phyloP scores from a whole-genome alignment of 2,888 invertebrate genomes.

The Cryptocephalus moraei region DNA sequence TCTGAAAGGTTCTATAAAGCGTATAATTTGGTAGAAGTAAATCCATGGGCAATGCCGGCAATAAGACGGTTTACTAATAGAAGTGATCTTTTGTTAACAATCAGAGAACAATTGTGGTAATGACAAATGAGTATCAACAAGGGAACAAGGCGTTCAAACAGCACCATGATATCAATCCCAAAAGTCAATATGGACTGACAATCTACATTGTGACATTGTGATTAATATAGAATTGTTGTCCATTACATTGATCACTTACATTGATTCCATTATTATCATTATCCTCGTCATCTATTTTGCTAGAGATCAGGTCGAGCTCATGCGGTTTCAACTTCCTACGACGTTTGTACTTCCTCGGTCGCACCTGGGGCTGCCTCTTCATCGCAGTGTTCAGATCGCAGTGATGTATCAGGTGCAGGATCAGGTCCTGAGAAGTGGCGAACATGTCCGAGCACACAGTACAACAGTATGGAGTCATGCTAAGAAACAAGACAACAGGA shows the following conservation, averaged over 20 bases:
- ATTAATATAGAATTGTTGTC: no score
- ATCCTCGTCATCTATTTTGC: slow-evolving; percentile 20
- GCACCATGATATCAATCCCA: no score
- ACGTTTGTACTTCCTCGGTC: slow-evolving; percentile 68
- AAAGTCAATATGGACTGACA: no score
- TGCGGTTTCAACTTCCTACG: slow-evolving; percentile 64
- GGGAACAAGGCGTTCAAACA: no score
- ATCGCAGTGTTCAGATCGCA: slow-evolving; percentile 78
- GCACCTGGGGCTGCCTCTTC: slow-evolving; percentile 64
- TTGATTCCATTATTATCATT: slow-evolving; percentile 7
- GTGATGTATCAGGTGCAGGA: slow-evolving; percentile 74
- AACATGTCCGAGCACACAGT: slow-evolving; percentile 65
- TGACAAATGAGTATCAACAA: no score
- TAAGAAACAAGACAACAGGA: slow-evolving; percentile 7
- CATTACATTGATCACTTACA: background rate
- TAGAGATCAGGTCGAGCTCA: slow-evolving; percentile 41
- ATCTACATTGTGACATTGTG: no score
- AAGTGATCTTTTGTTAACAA: no score
- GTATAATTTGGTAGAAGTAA: no score
- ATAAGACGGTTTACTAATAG: no score
- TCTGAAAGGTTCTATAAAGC: no score
- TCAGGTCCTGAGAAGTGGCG: slow-evolving; percentile 62
- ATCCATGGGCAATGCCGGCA: no score
- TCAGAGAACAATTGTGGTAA: no score
- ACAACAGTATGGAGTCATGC: slow-evolving; percentile 58